A percentile compares a stretch with the other conserved stretches of the same genome.
phyloP scores from a whole-genome alignment of 2,113 vertebrate species.

The Pelecanus crispus region DNA sequence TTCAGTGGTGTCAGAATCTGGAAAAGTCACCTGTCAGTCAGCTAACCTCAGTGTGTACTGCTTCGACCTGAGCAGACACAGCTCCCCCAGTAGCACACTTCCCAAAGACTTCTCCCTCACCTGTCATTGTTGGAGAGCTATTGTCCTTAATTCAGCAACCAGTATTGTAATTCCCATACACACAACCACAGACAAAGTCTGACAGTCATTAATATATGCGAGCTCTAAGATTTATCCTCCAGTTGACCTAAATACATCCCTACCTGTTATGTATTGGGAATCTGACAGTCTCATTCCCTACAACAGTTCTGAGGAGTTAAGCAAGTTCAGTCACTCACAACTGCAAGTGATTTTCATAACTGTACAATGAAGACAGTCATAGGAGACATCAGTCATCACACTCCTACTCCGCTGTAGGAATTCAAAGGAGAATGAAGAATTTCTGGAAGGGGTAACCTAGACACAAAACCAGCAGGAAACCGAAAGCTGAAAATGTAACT shows the following conservation, averaged over 20 bases:
- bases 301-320: not conserved
- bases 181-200: not conserved
- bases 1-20: not conserved
- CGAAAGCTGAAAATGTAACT: not conserved
- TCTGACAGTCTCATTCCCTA: not conserved
- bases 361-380: not conserved
- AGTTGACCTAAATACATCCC: constrained; percentile 46
- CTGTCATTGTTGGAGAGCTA: not conserved
- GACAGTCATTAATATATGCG: constrained; percentile 27
- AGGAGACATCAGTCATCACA: not conserved
- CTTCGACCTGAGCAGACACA: not conserved
- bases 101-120: not conserved
- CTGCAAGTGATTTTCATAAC: not conserved
- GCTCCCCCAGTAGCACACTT: not conserved
- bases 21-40: not conserved
- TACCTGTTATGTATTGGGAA: constrained; percentile 7
- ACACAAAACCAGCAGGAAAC: not conserved
- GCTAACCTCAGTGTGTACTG: not conserved
- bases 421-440: not conserved
- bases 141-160: constrained; percentile 37
- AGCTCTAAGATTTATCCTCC: constrained; percentile 5
- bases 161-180: not conserved
- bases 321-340: not conserved
- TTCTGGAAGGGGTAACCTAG: not conserved
- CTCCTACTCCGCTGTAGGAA: not conserved